These are phyloP conservation scores for Eristalis tenax DNA, from an alignment of 2,888 invertebrate species.

Conservation along the genomic window DNA sequence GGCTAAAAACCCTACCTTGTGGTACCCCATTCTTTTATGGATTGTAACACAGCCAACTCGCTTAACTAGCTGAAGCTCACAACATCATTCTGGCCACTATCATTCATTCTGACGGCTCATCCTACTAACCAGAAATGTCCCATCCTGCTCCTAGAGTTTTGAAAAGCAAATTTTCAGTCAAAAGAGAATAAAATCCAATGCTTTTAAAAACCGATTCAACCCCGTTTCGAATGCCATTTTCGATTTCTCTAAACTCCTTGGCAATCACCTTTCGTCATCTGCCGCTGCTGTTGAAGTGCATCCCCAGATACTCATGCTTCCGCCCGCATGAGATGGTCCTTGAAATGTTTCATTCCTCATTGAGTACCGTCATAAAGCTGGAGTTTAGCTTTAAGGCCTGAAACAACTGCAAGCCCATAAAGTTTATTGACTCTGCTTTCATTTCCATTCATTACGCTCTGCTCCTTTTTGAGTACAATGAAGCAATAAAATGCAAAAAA, in stretches of 20 bases:
- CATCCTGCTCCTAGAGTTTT: no score
- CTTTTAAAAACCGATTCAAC: neutral
- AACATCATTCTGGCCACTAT: no score
- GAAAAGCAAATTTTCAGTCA: neutral
- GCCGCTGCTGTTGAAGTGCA: neutral
- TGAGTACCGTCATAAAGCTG: neutral
- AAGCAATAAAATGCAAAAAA: constrained; percentile 25
- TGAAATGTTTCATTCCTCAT: constrained; percentile 7
- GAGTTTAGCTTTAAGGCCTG: neutral
- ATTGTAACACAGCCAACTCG: no score
- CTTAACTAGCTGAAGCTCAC: no score
- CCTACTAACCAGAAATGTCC: no score
- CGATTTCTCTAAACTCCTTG: neutral
- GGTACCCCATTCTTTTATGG: no score
- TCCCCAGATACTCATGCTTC: neutral
- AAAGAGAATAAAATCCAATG: neutral
- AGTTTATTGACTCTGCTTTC: constrained; percentile 52
- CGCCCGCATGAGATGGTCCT: neutral
- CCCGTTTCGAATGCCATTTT: neutral
- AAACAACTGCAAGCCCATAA: constrained; percentile 26
- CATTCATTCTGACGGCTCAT: no score
- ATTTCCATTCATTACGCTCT: constrained; percentile 26
- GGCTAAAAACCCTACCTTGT: no score
- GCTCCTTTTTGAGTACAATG: constrained; percentile 27
- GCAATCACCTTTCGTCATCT: neutral